Percentiles rank a stretch among this genome's conserved stretches.
These are phyloP conservation scores for Phataginus tricuspis DNA, from an alignment of 2,797 vertebrate genomes.

Conservation along the genomic window DNA sequence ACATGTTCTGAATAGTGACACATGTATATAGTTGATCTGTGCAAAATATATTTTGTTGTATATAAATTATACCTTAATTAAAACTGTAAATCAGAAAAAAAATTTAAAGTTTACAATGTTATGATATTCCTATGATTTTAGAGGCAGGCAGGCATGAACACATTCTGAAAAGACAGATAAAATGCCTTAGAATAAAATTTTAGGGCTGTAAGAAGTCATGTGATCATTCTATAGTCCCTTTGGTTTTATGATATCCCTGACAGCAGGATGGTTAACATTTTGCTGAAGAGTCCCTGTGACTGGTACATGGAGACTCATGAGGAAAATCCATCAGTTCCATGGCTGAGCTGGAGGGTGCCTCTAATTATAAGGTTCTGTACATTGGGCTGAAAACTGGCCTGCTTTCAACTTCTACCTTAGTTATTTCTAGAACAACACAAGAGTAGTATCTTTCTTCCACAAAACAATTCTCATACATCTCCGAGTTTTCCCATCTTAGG, in stretches of 20 bases:
- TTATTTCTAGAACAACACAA: not conserved
- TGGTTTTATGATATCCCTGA: not conserved
- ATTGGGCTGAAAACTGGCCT: not conserved
- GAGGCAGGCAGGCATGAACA: not conserved
- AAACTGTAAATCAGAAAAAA: slow-evolving; percentile 4
- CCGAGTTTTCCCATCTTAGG: not conserved
- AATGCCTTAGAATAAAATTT: not conserved
- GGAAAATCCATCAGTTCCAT: not conserved
- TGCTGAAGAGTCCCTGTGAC: not conserved
- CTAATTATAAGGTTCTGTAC: not conserved
- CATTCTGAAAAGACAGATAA: not conserved
- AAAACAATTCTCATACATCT: not conserved
- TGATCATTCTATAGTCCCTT: not conserved
- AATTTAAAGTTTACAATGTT: not conserved
- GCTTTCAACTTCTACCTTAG: not conserved
- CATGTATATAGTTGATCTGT: not conserved
- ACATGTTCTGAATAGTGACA: not conserved
- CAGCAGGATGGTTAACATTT: not conserved
- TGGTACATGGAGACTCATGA: not conserved
- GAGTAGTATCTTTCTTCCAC: not conserved
- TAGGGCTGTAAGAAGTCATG: not conserved
- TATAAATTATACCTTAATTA: not conserved
- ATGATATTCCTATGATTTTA: not conserved
- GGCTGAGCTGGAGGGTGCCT: not conserved
- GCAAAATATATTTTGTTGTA: not conserved